Conservation (phyloP, 2,888 invertebrate genomes). For the Scaptomyza flava region DNA sequence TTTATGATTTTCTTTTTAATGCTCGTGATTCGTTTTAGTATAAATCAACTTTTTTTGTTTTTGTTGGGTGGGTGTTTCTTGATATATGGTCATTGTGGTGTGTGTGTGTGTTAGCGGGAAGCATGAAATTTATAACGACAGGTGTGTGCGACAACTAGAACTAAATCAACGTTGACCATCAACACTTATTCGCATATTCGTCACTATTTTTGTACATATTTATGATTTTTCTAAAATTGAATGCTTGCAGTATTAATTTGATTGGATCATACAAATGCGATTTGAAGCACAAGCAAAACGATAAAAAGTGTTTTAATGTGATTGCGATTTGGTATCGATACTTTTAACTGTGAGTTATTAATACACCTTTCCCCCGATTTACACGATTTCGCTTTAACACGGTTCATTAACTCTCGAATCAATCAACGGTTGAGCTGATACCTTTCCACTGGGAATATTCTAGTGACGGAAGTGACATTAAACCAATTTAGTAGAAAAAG, state of each 20-base stretch:
- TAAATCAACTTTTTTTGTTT: constrained; percentile 60
- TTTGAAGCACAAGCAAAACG: neutral
- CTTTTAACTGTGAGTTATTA: constrained; percentile 30
- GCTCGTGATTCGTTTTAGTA: constrained; percentile 25
- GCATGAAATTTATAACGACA: constrained; percentile 69
- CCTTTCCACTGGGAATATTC: too few species aligned
- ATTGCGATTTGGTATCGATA: constrained; percentile 2
- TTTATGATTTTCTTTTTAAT: constrained; percentile 12
- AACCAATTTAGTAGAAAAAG: too few species aligned
- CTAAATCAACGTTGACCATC: constrained; percentile 25
- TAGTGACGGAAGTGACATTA: too few species aligned
- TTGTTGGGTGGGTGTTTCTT: constrained; percentile 34
- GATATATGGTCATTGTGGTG: constrained; percentile 66
- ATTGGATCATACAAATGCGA: constrained; percentile 47
- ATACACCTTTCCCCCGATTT: neutral
- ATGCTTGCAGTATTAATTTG: constrained; percentile 46
- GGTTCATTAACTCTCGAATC: too few species aligned
- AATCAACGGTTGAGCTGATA: too few species aligned
- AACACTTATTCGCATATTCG: constrained; percentile 32
- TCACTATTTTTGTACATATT: constrained; percentile 24
- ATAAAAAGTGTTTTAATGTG: constrained; percentile 6
- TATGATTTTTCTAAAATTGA: neutral
- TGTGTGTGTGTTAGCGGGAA: neutral
- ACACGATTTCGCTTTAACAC: too few species aligned
- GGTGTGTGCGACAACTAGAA: constrained; percentile 41